Evolutionary conservation across 2,888 invertebrate species (phyloP).

Genomic region (Hydrotaea cyrtoneurina): DNA sequence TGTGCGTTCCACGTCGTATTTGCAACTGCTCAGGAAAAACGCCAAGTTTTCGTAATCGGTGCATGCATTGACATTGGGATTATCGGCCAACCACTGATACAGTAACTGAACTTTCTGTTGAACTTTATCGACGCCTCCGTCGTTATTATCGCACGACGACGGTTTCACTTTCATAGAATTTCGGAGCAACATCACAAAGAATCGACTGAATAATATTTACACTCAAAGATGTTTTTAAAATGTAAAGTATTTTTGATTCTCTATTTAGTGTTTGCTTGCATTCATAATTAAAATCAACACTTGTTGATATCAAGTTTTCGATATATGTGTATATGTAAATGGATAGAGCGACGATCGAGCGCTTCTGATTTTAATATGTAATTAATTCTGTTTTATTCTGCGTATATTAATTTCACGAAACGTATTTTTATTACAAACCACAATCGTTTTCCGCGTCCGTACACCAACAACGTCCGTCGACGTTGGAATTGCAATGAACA

Average conservation of each 20-base stretch:
- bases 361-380: not conserved
- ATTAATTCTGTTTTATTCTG: not conserved
- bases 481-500: constrained; percentile 13
- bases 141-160: constrained; percentile 38
- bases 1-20: constrained; percentile 83
- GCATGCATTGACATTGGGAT: constrained; percentile 80
- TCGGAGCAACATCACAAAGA: constrained; percentile 45
- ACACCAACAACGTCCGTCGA: not conserved
- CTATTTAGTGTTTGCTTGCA: not conserved
- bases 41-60: constrained; percentile 81
- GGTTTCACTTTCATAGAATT: constrained; percentile 55
- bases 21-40: constrained; percentile 84
- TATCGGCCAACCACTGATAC: constrained; percentile 80
- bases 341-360: not conserved
- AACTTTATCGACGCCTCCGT: constrained; percentile 69
- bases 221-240: not conserved
- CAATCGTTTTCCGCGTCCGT: not conserved
- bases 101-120: constrained; percentile 75
- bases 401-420: not conserved
- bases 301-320: too few species aligned
- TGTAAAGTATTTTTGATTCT: not conserved
- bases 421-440: not conserved
- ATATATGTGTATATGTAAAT: not conserved
- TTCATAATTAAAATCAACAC: too few species aligned
- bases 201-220: not conserved